Evolutionary conservation across 2,113 vertebrate genomes (phyloP).

Genomic region (Ailuropoda melanoleuca): DNA sequence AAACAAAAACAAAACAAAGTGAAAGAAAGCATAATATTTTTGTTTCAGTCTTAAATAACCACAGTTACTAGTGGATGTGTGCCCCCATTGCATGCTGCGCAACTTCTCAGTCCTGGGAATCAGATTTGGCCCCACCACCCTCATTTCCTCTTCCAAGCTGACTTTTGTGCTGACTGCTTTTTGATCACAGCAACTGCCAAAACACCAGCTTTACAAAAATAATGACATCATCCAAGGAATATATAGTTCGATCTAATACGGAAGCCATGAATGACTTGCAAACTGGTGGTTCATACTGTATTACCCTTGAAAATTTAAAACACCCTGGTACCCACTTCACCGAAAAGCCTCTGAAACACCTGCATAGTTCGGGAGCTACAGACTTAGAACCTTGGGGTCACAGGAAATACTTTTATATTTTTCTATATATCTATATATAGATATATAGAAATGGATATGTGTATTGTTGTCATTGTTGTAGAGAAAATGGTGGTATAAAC

Average conservation of each 20-base stretch:
- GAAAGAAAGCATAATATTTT: neutral
- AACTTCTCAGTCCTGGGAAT: neutral
- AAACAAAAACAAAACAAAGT: neutral
- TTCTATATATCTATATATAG: neutral
- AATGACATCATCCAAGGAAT: neutral
- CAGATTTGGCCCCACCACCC: neutral
- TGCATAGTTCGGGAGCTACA: neutral
- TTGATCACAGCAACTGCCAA: neutral
- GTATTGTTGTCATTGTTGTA: neutral
- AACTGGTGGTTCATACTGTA: neutral
- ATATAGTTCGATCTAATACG: neutral
- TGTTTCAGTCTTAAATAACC: neutral
- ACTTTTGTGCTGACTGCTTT: neutral
- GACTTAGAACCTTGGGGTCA: neutral
- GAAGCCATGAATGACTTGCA: neutral
- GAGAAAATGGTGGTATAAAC: neutral
- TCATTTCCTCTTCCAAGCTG: neutral
- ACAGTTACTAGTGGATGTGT: neutral
- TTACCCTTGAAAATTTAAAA: neutral
- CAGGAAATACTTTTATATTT: neutral
- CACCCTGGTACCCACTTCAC: neutral
- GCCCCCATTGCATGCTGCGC: fast-evolving
- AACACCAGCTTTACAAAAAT: conserved; percentile 13
- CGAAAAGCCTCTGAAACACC: neutral
- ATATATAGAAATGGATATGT: too few species aligned